Conservation (phyloP, 2,113 vertebrate genomes). For the Rhipidura dahli region DNA sequence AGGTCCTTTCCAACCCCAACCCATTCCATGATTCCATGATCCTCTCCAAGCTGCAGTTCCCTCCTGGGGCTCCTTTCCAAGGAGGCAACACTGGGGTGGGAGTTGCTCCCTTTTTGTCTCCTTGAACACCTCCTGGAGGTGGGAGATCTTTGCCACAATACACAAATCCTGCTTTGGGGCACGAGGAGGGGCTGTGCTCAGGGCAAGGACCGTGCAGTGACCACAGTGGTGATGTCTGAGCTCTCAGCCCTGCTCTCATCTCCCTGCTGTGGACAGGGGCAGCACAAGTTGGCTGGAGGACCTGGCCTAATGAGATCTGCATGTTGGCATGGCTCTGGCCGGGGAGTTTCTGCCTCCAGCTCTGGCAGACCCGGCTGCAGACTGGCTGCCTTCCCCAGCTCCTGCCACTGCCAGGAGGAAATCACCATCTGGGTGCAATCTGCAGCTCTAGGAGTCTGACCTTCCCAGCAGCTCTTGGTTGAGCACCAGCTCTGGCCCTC, state of each 20-base stretch:
- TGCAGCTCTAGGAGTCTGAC: background rate
- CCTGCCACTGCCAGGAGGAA: slow-evolving; percentile 23
- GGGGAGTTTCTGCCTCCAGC: background rate
- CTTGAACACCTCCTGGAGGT: background rate
- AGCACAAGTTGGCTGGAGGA: background rate
- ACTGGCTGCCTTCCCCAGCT: background rate
- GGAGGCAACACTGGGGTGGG: rapidly evolving
- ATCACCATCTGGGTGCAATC: slow-evolving; percentile 36
- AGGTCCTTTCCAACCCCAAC: background rate
- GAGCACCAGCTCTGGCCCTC: background rate
- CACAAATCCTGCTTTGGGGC: rapidly evolving
- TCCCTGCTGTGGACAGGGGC: background rate
- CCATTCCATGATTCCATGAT: no score
- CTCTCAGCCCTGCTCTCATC: background rate
- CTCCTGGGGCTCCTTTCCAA: background rate
- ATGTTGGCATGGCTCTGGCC: background rate
- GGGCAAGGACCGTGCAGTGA: background rate
- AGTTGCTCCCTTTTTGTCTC: background rate
- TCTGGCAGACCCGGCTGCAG: background rate
- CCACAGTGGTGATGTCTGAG: background rate
- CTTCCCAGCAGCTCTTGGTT: background rate
- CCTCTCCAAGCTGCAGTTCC: background rate
- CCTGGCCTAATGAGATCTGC: background rate
- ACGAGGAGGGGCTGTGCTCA: rapidly evolving
- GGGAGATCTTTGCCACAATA: background rate